These are phyloP conservation scores for Drosophila algonquin DNA, from an alignment of 2,888 invertebrate genomes.

Conservation along the genomic window DNA sequence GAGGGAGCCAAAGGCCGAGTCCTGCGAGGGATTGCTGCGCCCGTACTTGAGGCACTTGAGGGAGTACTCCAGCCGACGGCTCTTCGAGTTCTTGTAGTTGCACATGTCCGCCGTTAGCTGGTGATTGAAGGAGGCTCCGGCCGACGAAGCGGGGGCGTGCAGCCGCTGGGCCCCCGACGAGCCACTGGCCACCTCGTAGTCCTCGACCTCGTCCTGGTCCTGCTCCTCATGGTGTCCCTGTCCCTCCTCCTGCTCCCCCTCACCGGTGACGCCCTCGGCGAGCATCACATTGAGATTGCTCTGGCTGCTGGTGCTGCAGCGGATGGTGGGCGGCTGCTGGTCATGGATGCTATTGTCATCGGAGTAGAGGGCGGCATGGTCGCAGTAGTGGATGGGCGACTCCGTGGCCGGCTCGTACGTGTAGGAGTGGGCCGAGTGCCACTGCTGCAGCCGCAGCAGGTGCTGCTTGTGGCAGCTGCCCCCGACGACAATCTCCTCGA, in stretches of 20 bases:
- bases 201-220: slow-evolving; percentile 12
- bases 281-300: slow-evolving; percentile 74
- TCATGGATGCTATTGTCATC: slow-evolving; percentile 81
- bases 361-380: slow-evolving; percentile 81
- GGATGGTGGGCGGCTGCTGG: slow-evolving; percentile 60
- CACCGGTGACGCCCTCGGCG: slow-evolving; percentile 45
- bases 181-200: slow-evolving; percentile 62
- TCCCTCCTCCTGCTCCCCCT: slow-evolving; percentile 22
- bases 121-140: slow-evolving; percentile 77
- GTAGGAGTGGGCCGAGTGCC: slow-evolving; percentile 58
- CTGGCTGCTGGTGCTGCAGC: slow-evolving; percentile 65
- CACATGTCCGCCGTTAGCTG: slow-evolving; percentile 84
- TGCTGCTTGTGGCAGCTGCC: slow-evolving; percentile 59
- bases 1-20: slow-evolving; percentile 84
- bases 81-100: slow-evolving; percentile 84
- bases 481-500: slow-evolving; percentile 83
- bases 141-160: slow-evolving; percentile 30
- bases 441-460: slow-evolving; percentile 59
- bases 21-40: slow-evolving; percentile 84
- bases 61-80: slow-evolving; percentile 84
- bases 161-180: slow-evolving; percentile 51
- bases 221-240: neutral
- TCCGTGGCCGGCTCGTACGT: slow-evolving; percentile 77
- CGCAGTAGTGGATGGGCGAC: slow-evolving; percentile 84
- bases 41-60: slow-evolving; percentile 83